phyloP scores from a whole-genome alignment of 2,888 invertebrate species.

The Tholera decimalis region DNA sequence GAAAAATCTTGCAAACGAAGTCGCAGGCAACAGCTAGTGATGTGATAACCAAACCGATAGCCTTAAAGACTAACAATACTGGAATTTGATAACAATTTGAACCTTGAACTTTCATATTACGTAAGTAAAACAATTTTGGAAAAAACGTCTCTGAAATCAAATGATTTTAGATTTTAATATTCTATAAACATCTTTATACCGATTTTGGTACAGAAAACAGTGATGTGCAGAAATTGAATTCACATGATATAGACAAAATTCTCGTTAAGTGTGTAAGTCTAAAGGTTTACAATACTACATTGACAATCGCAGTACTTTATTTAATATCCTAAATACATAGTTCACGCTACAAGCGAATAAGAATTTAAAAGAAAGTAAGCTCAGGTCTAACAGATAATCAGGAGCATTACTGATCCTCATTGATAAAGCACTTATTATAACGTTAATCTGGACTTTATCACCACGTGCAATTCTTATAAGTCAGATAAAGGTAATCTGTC shows the following conservation, averaged over 20 bases:
- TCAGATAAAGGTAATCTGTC: conserved; percentile 23
- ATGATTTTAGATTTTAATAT: background rate
- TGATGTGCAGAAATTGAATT: too few species aligned
- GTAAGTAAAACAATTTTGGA: conserved; percentile 7
- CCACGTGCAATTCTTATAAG: background rate
- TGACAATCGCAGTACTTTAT: background rate
- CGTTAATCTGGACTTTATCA: conserved; percentile 16
- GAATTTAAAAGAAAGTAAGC: background rate
- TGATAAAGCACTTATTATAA: conserved; percentile 10
- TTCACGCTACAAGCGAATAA: background rate
- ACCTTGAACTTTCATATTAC: conserved; percentile 5
- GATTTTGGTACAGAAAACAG: background rate
- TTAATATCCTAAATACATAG: background rate
- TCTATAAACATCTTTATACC: background rate
- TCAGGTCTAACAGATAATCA: conserved; percentile 2
- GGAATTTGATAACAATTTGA: conserved; percentile 22
- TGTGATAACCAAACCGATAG: conserved; percentile 3
- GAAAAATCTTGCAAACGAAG: too few species aligned
- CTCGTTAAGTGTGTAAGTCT: background rate
- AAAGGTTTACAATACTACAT: background rate
- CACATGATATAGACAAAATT: background rate
- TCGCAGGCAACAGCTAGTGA: too few species aligned
- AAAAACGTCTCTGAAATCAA: background rate
- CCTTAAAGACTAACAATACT: background rate
- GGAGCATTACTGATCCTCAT: conserved; percentile 6